Evolutionary conservation across 2,888 invertebrate genomes (phyloP).

Genomic region (Pandemis corylana): DNA sequence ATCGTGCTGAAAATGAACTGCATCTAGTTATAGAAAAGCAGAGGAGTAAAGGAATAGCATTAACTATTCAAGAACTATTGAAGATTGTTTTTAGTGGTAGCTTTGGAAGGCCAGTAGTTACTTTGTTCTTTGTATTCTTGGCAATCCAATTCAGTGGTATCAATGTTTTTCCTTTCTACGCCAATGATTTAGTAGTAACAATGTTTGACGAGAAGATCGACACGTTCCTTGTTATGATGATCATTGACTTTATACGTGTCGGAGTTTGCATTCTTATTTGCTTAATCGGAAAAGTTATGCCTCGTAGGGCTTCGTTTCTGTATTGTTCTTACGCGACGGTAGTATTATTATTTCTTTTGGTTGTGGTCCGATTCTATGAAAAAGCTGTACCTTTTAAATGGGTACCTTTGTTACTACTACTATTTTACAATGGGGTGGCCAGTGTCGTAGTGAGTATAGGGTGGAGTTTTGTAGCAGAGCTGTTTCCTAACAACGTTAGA

Average conservation of each 20-base stretch:
- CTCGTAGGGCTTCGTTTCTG: slow-evolving; percentile 55
- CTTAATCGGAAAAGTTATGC: slow-evolving; percentile 53
- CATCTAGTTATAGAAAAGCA: slow-evolving; percentile 52
- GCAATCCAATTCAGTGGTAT: slow-evolving; percentile 60
- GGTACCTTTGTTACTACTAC: slow-evolving; percentile 54
- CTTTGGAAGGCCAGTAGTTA: slow-evolving; percentile 52
- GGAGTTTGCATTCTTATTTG: slow-evolving; percentile 48
- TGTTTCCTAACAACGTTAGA: slow-evolving; percentile 61
- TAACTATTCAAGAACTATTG: slow-evolving; percentile 48
- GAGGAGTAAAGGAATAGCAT: slow-evolving; percentile 44
- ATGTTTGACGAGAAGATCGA: slow-evolving; percentile 58
- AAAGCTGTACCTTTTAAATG: slow-evolving; percentile 43
- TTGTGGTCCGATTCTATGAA: slow-evolving; percentile 46
- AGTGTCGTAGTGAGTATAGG: slow-evolving; percentile 54
- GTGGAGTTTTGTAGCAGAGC: slow-evolving; percentile 64
- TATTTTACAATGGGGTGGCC: slow-evolving; percentile 55
- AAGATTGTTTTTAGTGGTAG: slow-evolving; percentile 53
- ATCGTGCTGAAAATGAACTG: slow-evolving; percentile 56
- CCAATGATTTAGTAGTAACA: slow-evolving; percentile 56
- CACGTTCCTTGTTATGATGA: slow-evolving; percentile 58
- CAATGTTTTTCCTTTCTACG: slow-evolving; percentile 62
- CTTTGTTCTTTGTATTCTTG: slow-evolving; percentile 51
- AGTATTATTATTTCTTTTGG: slow-evolving; percentile 51
- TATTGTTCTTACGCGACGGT: slow-evolving; percentile 52
- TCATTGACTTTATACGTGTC: slow-evolving; percentile 57